Conservation (phyloP, 2,888 invertebrate genomes). For the Hydrotaea diabolus region DNA sequence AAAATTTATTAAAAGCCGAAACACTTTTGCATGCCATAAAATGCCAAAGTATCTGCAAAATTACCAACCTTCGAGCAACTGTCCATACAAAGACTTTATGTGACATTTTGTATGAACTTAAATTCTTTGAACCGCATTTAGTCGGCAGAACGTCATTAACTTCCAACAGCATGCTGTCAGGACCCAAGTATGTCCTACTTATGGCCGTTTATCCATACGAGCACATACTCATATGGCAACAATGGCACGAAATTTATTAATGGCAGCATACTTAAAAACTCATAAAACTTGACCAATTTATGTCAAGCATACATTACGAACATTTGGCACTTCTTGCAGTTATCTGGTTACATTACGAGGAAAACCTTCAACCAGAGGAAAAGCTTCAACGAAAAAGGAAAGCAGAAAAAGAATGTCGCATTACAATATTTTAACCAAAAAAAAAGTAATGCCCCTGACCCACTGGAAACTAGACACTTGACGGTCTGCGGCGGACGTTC, state of each 20-base stretch:
- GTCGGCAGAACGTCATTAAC: no score
- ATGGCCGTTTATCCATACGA: no score
- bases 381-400: background rate
- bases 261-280: slow-evolving; percentile 34
- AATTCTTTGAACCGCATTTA: no score
- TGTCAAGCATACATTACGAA: slow-evolving; percentile 43
- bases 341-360: background rate
- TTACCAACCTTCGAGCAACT: no score
- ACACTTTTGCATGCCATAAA: no score
- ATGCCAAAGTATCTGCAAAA: no score
- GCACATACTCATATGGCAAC: background rate
- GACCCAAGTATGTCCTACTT: no score
- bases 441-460: background rate
- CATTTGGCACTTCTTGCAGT: slow-evolving; percentile 12
- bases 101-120: no score
- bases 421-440: background rate
- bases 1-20: no score
- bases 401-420: background rate
- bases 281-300: slow-evolving; percentile 57
- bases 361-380: background rate
- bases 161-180: no score
- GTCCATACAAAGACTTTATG: no score
- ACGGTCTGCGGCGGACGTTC: background rate
- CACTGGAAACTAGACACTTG: background rate
- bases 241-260: slow-evolving; percentile 19